A percentile compares a stretch with the other conserved stretches of the same genome.
phyloP scores from a whole-genome alignment of 2,113 vertebrate genomes.

The Lampris megalopsis region DNA sequence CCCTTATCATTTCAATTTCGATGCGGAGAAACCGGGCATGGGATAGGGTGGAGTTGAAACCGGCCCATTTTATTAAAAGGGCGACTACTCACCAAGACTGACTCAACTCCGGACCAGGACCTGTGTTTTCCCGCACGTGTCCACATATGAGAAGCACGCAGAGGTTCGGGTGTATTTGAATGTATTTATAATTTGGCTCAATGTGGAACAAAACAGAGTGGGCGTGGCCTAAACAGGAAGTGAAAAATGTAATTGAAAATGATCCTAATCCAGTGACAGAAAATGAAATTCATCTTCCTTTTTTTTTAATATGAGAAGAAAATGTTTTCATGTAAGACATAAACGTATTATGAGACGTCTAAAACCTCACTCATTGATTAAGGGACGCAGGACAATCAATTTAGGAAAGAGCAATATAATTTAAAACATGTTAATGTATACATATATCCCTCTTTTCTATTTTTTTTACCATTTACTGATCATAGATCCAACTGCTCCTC shows the following conservation, averaged over 20 bases:
- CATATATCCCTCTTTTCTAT: too few species aligned
- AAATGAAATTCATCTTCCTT: not conserved
- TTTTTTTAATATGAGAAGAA: too few species aligned
- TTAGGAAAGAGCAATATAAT: too few species aligned
- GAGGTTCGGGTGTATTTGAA: slow-evolving; percentile 43
- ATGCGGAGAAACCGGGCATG: not conserved
- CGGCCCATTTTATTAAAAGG: not conserved
- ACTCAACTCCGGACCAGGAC: slow-evolving; percentile 13
- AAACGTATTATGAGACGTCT: too few species aligned
- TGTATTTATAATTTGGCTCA: slow-evolving; percentile 37
- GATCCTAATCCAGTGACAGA: slow-evolving; percentile 17
- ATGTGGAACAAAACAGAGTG: slow-evolving; percentile 62
- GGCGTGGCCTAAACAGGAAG: slow-evolving; percentile 64
- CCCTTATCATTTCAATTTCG: not conserved
- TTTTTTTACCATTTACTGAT: too few species aligned
- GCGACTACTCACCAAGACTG: not conserved
- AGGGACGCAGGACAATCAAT: too few species aligned
- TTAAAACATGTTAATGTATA: too few species aligned
- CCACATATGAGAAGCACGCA: slow-evolving; percentile 30
- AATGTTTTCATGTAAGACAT: too few species aligned
- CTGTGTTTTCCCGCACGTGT: slow-evolving; percentile 27
- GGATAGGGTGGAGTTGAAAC: not conserved
- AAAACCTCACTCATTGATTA: too few species aligned
- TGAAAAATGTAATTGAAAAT: slow-evolving; percentile 40
- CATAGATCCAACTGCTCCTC: too few species aligned